A percentile compares a stretch with the other conserved stretches of the same genome.
Conservation (phyloP, 2,888 invertebrate species). For the Sinotaia quadrata region DNA sequence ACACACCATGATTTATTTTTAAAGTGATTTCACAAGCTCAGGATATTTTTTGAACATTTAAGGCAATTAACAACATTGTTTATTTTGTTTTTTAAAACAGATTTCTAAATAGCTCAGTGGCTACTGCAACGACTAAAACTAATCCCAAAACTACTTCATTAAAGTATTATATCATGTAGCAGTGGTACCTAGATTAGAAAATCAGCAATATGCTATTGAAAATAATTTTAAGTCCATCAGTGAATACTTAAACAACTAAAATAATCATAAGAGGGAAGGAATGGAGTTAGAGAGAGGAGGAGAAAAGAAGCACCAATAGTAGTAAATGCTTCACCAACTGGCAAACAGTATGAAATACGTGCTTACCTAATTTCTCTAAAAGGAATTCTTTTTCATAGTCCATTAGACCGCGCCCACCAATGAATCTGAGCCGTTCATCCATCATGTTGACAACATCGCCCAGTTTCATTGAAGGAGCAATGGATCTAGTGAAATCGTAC, state of each 20-base stretch:
- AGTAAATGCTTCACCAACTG: neutral
- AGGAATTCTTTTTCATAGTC: constrained; percentile 42
- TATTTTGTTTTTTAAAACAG: too few species aligned
- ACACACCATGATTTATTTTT: too few species aligned
- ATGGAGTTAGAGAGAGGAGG: neutral
- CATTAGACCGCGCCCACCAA: constrained; percentile 25
- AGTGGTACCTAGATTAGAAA: too few species aligned
- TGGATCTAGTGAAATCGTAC: constrained; percentile 13
- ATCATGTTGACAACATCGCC: constrained; percentile 43
- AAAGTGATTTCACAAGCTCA: too few species aligned
- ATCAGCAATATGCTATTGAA: too few species aligned
- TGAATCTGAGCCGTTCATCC: constrained; percentile 21
- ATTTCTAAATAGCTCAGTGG: too few species aligned
- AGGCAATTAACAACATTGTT: too few species aligned
- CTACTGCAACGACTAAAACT: too few species aligned
- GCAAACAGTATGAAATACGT: neutral
- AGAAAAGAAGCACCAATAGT: neutral
- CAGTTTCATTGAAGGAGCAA: constrained; percentile 34
- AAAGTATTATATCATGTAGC: too few species aligned
- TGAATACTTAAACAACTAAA: neutral
- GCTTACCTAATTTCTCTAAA: constrained; percentile 33
- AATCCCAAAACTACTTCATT: too few species aligned
- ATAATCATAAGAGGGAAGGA: neutral
- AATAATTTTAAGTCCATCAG: too few species aligned
- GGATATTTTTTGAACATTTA: too few species aligned